Base-by-base conservation (phyloP, 53 echinoderm and acorn worm species). In the Paracentrotus lividus region DNA sequence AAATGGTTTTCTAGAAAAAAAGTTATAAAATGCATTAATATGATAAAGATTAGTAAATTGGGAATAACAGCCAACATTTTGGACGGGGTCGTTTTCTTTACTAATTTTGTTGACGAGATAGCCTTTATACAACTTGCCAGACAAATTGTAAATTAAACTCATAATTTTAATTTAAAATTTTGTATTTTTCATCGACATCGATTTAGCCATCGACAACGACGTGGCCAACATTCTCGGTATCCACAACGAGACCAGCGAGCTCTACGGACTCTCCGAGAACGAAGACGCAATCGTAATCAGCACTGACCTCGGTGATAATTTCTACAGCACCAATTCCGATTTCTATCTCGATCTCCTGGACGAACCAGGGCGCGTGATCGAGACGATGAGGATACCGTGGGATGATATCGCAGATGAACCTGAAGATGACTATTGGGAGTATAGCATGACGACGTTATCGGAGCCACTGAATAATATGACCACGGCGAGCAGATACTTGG, bases 151-250 rank as follows among this genome's bases (percentile, higher is more conserved):
- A n/a, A n/a, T n/a, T n/a, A n/a, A n/a, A n/a, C n/a, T n/a, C n/a
- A n/a, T n/a, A n/a, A n/a, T n/a, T n/a, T n/a, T n/a, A n/a, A n/a
- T n/a, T n/a, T n/a, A n/a, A n/a, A n/a, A n/a, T n/a, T n/a, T n/a
- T n/a, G n/a, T n/a, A n/a, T n/a, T n/a, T 4, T 23, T 59, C 57
- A 23, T 43, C 33, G 40, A 14, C 43, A n/a, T n/a, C n/a, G n/a
- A n/a, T n/a, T n/a, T n/a, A 97, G 98, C 59, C 8, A 96, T 97
- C 33, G 98, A 98, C 54, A 95, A 95, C 94, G 97, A 96, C 84
- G 95, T 97, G 21, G 98, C 97, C 44, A 98, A 95, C 69, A 90
- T 98, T 57, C 84, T 97, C 15, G 96, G 88, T 20, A 26, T 95
- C 27, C 94, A 95, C 51, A 89, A 94, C 45, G 94, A 95, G 27